Percentiles rank a stretch among this genome's conserved stretches.
Conservation (phyloP, 2,888 invertebrate species). For the Elmis aenea region DNA sequence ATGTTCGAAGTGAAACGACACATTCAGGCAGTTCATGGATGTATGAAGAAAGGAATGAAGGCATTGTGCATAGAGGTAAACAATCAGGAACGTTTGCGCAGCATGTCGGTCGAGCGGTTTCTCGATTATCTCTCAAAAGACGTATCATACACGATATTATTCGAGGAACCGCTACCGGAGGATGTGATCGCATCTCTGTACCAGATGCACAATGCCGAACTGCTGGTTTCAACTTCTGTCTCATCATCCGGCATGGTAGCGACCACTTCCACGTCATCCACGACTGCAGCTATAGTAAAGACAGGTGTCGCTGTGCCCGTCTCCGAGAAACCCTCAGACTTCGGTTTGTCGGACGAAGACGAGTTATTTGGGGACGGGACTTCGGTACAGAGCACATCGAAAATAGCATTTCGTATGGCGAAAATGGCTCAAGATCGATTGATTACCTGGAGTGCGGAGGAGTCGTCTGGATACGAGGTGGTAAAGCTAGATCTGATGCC, state of each 20-base stretch:
- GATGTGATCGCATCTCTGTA: constrained; percentile 3
- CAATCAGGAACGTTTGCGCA: too few species aligned
- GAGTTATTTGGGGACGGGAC: constrained; percentile 12
- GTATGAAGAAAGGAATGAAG: too few species aligned
- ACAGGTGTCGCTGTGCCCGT: constrained; percentile 5
- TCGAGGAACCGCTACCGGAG: too few species aligned
- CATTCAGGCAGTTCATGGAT: too few species aligned
- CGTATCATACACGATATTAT: too few species aligned
- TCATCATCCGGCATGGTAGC: constrained; percentile 6
- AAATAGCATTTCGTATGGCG: constrained; percentile 10
- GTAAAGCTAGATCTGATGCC: constrained; percentile 11
- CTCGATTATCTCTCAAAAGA: too few species aligned
- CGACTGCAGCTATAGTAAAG: constrained; percentile 6
- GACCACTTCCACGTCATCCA: constrained; percentile 10
- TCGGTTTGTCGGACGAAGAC: constrained; percentile 7
- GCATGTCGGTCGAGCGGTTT: too few species aligned
- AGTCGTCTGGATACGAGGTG: constrained; percentile 11
- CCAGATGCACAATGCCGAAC: constrained; percentile 6
- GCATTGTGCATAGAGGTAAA: too few species aligned
- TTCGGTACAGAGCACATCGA: constrained; percentile 5
- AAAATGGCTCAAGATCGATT: constrained; percentile 10
- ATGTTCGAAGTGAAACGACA: too few species aligned
- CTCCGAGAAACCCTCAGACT: constrained; percentile 7
- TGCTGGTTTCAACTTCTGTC: constrained; percentile 9
- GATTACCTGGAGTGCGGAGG: constrained; percentile 10